Evolutionary conservation across 2,888 invertebrate species (phyloP).

Genomic region (Unio pictorum): DNA sequence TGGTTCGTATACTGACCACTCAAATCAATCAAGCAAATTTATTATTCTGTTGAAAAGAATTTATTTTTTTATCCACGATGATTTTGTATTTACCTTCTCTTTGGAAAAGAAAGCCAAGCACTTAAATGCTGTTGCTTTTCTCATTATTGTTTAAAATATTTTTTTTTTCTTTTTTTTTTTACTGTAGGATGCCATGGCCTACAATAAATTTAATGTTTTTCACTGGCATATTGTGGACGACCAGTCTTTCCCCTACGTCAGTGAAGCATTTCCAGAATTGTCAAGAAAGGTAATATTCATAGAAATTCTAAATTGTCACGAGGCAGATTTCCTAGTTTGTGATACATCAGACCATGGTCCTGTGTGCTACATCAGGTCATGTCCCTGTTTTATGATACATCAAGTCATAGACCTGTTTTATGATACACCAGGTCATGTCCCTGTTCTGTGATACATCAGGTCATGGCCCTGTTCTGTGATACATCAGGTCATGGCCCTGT

Average conservation of each 20-base stretch:
- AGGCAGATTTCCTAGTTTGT: not conserved
- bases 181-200: slow-evolving; percentile 60
- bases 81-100: not conserved
- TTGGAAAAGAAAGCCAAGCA: not conserved
- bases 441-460: too few species aligned
- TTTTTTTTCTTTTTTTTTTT: slow-evolving; percentile 1
- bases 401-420: too few species aligned
- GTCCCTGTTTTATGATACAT: not conserved
- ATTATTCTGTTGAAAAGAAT: too few species aligned
- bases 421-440: too few species aligned
- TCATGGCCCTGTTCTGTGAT: too few species aligned
- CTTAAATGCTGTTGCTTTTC: not conserved
- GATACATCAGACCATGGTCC: not conserved
- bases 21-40: too few species aligned
- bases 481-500: too few species aligned
- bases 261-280: slow-evolving; percentile 50
- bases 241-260: slow-evolving; percentile 62
- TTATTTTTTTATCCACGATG: too few species aligned
- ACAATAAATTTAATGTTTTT: slow-evolving; percentile 64
- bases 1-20: too few species aligned
- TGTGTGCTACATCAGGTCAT: not conserved
- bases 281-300: slow-evolving; percentile 40
- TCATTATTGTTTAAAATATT: not conserved
- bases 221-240: slow-evolving; percentile 67
- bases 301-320: not conserved